These are phyloP conservation scores for Platichthys flesus DNA, from an alignment of 2,113 vertebrate species.

Conservation along the genomic window DNA sequence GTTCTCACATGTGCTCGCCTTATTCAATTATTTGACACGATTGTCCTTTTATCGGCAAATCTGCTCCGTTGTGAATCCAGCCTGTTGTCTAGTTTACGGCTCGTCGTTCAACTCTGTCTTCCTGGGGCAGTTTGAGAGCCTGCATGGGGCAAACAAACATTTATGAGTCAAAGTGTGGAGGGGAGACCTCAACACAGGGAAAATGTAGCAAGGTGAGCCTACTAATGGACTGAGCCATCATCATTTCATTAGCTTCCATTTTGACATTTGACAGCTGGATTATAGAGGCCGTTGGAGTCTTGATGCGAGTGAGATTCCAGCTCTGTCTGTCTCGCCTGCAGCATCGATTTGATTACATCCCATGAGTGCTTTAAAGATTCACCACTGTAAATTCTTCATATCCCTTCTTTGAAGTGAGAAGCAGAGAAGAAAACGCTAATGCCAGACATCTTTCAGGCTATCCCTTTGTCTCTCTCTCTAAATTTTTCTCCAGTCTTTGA, in stretches of 20 bases:
- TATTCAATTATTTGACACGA: slow-evolving; percentile 3
- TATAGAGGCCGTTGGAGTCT: slow-evolving; percentile 42
- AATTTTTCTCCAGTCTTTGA: slow-evolving; percentile 39
- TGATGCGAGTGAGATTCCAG: slow-evolving; percentile 60
- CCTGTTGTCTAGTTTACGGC: neutral
- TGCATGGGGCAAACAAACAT: slow-evolving; percentile 7
- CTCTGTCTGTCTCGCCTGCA: slow-evolving; percentile 73
- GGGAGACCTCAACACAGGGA: slow-evolving; percentile 15
- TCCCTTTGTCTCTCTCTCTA: slow-evolving; percentile 21
- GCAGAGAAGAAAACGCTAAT: slow-evolving; percentile 69
- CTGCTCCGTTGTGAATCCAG: neutral
- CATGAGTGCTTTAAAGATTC: slow-evolving; percentile 80
- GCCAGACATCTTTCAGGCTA: slow-evolving; percentile 53
- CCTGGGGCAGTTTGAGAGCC: no score
- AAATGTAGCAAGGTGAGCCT: slow-evolving; percentile 29
- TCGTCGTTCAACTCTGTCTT: slow-evolving; percentile 10
- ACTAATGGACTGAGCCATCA: slow-evolving; percentile 22
- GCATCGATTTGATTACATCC: slow-evolving; percentile 78
- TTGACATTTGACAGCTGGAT: slow-evolving; percentile 44
- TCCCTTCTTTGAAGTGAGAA: slow-evolving; percentile 78
- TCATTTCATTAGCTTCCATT: slow-evolving; percentile 59
- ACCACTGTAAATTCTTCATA: slow-evolving; percentile 82
- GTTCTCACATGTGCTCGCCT: neutral
- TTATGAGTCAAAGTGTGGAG: slow-evolving; percentile 12
- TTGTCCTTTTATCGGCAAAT: slow-evolving; percentile 14